Percentiles rank a stretch among this genome's conserved stretches.
These are phyloP conservation scores for Parotia lawesii DNA, from an alignment of 2,113 vertebrate species.

Conservation along the genomic window DNA sequence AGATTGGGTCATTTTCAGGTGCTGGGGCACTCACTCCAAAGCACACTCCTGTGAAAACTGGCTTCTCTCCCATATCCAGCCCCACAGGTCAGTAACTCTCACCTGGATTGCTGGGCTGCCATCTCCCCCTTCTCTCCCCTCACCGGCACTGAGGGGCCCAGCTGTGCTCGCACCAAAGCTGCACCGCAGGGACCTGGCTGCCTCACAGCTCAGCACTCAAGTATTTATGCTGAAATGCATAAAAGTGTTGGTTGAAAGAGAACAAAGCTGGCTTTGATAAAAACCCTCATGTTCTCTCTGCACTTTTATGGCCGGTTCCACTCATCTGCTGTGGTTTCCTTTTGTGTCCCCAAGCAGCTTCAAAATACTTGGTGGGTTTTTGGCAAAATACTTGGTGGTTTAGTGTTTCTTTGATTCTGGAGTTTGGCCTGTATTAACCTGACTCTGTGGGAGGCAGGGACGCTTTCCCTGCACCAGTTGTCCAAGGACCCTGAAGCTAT, in stretches of 20 bases:
- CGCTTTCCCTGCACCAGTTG: neutral
- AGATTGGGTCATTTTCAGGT: neutral
- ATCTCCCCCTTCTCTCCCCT: neutral
- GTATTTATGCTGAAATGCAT: neutral
- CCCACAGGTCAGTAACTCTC: neutral
- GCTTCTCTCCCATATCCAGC: neutral
- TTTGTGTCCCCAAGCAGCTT: neutral
- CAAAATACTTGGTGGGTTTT: neutral
- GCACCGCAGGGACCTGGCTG: neutral
- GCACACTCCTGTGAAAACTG: neutral
- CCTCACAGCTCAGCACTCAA: neutral
- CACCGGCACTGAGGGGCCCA: fast-evolving
- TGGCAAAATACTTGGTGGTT: neutral
- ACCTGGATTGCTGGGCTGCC: neutral
- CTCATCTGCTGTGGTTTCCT: slow-evolving; percentile 13
- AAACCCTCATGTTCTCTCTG: neutral
- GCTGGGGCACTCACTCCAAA: neutral
- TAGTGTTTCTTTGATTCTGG: neutral
- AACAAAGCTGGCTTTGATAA: neutral
- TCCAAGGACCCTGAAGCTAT: neutral
- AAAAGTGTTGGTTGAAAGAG: neutral
- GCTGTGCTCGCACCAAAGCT: neutral
- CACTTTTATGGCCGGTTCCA: neutral
- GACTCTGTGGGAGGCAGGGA: neutral
- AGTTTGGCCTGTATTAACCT: neutral